Evolutionary conservation across 2,797 vertebrate genomes (phyloP), one percentile per base, ranked within the genome.

Genomic region (Eidolon dupreanum): DNA sequence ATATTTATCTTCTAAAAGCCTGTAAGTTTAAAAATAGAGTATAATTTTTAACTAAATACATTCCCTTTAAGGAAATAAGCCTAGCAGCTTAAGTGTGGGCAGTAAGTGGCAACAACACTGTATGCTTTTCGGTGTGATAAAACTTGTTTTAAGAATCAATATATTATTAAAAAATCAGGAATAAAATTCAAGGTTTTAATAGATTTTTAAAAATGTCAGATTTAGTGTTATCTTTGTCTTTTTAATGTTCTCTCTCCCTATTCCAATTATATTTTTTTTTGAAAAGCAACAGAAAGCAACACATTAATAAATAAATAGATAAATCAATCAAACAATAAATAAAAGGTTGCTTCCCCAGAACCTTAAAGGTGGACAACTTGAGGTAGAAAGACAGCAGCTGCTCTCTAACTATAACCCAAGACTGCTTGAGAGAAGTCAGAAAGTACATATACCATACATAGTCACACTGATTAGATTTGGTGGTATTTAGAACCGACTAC

Each of bases 251-350:
- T 65, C 33, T 90, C 49, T 59, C 73, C n/a, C 73, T 71, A 81
- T 78, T 66, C 28, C 17, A 79, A 68, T 82, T 16, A 63, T 24
- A 49, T 57, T 57, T 68, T 70, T 8, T 70, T 66, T 68, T 38
- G 49, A 89, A 93, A 96, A 49, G n/a, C 33, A 91, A 68, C 11
- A 88, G 43, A 77, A 77, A 86, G 8, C 53, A 96, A 95, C 51
- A 71, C 31, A 59, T 68, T 1, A 31, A 46, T 46, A 5, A 13
- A 46, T 46, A 46, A 13, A 46, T 46, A 46, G 11, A 46, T 46
- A 4, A 13, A 49, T 49, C 3, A 13, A 49, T 15, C 10, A 24
- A 59, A 1, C 4, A 31, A 55, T 49, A 28, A 38, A 79, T 74
- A 57, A 68, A 70, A 79, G 20, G 6, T 33, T 78, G 41, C 63